These are phyloP conservation scores for Dryas iulia DNA, from an alignment of 1,140 invertebrate genomes.

Conservation along the genomic window DNA sequence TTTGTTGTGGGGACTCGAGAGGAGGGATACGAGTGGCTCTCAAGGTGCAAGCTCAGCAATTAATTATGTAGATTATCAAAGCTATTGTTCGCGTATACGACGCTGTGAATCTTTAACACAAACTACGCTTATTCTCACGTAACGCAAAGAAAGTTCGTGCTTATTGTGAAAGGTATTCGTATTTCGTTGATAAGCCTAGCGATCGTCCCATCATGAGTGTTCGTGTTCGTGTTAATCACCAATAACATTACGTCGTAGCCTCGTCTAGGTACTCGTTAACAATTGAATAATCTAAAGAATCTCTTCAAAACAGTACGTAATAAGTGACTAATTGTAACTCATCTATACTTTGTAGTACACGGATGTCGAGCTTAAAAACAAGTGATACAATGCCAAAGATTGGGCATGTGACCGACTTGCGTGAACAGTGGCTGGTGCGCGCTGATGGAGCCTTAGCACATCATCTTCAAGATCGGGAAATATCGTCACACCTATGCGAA, in stretches of 20 bases:
- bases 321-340: background rate
- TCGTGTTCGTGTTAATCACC: slow-evolving; percentile 17
- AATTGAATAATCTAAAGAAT: background rate
- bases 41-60: slow-evolving; percentile 52
- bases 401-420: slow-evolving; percentile 68
- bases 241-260: slow-evolving; percentile 16
- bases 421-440: slow-evolving; percentile 91
- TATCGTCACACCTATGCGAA: slow-evolving; percentile 89
- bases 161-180: slow-evolving; percentile 44
- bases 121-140: slow-evolving; percentile 60
- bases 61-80: slow-evolving; percentile 71
- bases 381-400: slow-evolving; percentile 75
- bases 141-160: slow-evolving; percentile 60
- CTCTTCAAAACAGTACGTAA: background rate
- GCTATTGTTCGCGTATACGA: slow-evolving; percentile 55
- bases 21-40: slow-evolving; percentile 30
- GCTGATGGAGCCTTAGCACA: slow-evolving; percentile 95
- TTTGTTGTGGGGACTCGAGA: slow-evolving; percentile 42
- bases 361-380: slow-evolving; percentile 59
- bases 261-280: background rate
- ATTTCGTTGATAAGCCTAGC: slow-evolving; percentile 19
- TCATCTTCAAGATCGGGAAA: slow-evolving; percentile 94
- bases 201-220: slow-evolving; percentile 24
- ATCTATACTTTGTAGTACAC: background rate
- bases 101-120: slow-evolving; percentile 65